A percentile compares a stretch with the other conserved stretches of the same genome.
phyloP scores from a whole-genome alignment of 2,797 vertebrate species.

The Xiphophorus birchmanni region DNA sequence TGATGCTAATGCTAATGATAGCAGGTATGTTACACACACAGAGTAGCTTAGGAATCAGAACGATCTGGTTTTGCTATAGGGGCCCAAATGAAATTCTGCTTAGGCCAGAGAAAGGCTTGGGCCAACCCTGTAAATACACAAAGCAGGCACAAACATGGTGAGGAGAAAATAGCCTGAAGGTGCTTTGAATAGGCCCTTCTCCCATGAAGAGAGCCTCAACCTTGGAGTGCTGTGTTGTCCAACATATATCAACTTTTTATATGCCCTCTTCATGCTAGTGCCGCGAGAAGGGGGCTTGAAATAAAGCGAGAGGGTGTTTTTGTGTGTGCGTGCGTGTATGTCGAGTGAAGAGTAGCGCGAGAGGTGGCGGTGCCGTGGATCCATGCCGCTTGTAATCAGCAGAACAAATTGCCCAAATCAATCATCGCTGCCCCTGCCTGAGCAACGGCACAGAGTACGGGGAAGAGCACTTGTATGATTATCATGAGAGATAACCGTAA shows the following conservation, averaged over 20 bases:
- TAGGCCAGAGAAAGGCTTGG: too few species aligned
- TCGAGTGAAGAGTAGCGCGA: conserved; percentile 29
- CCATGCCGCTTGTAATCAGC: conserved; percentile 80
- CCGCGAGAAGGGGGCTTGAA: conserved; percentile 32
- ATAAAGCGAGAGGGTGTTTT: conserved; percentile 37
- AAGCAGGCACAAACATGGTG: background rate
- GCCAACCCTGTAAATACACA: too few species aligned
- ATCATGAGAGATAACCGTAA: conserved; percentile 83
- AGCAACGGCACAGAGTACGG: conserved; percentile 61
- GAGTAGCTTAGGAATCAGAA: too few species aligned
- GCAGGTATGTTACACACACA: too few species aligned
- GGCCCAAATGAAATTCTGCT: too few species aligned
- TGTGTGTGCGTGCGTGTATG: conserved; percentile 13
- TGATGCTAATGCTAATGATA: too few species aligned
- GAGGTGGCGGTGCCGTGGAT: conserved; percentile 61
- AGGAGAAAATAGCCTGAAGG: background rate
- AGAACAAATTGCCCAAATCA: conserved; percentile 87
- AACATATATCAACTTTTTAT: conserved; percentile 69
- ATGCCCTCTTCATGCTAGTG: conserved; percentile 26
- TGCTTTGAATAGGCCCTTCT: conserved; percentile 51
- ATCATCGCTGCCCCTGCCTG: conserved; percentile 77
- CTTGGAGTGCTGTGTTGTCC: conserved; percentile 64
- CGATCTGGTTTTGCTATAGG: too few species aligned
- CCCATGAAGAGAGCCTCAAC: conserved; percentile 63
- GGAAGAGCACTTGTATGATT: conserved; percentile 82